Evolutionary conservation across 2,113 vertebrate species (phyloP).

Genomic region (Agapornis roseicollis): DNA sequence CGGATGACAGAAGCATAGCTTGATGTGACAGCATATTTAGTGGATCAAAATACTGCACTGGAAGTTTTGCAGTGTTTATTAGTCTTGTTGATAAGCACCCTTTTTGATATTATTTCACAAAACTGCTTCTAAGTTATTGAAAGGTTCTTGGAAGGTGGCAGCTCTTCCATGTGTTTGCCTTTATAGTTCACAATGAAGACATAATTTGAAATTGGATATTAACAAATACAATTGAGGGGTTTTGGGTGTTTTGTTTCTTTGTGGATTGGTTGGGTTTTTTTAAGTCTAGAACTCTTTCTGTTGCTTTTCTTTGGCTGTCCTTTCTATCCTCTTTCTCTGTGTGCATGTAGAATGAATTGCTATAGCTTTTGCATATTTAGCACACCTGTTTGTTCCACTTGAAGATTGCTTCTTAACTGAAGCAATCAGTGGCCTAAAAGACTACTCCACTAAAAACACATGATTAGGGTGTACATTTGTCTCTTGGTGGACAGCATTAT

Average conservation of each 20-base stretch:
- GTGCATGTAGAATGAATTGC: neutral
- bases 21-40: neutral
- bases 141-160: neutral
- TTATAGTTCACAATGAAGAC: neutral
- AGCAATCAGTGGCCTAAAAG: neutral
- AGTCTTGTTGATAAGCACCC: neutral
- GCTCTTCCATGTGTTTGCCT: neutral
- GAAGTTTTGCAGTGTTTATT: neutral
- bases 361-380: neutral
- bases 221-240: neutral
- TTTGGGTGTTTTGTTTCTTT: neutral
- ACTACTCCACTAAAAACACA: neutral
- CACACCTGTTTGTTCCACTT: neutral
- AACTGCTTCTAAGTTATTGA: neutral
- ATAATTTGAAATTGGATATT: neutral
- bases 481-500: neutral
- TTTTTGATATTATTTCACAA: neutral
- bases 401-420: neutral
- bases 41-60: neutral
- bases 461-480: neutral
- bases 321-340: neutral
- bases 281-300: neutral
- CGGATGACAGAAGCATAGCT: neutral
- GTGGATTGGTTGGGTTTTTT: neutral
- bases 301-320: neutral